A percentile compares a stretch with the other conserved stretches of the same genome.
These are phyloP conservation scores for Datnioides undecimradiatus DNA, from an alignment of 2,113 vertebrate species.

Conservation along the genomic window DNA sequence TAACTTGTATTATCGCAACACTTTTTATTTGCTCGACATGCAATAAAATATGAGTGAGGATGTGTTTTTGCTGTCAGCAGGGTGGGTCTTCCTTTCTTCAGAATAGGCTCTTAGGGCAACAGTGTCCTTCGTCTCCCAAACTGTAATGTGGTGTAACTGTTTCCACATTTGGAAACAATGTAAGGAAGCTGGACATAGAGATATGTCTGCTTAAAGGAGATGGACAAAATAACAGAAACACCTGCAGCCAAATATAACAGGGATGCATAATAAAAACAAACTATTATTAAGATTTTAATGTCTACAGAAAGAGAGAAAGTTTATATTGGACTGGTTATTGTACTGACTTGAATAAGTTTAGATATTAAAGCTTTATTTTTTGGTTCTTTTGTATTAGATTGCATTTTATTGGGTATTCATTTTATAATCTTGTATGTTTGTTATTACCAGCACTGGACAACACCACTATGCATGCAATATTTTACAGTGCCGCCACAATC, in stretches of 20 bases:
- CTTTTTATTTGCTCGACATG: not conserved
- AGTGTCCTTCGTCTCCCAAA: slow-evolving; percentile 21
- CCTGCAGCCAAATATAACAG: not conserved
- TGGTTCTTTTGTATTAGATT: not conserved
- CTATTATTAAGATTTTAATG: not conserved
- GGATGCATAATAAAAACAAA: not conserved
- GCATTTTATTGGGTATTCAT: not conserved
- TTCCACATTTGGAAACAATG: slow-evolving; percentile 4
- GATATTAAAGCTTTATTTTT: not conserved
- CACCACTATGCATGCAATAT: too few species aligned
- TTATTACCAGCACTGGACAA: not conserved
- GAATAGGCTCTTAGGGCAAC: not conserved
- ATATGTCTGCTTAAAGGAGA: not conserved
- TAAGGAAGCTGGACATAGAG: not conserved
- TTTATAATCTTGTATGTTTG: not conserved
- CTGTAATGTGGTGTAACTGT: not conserved
- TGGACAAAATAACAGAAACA: not conserved
- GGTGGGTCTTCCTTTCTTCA: too few species aligned
- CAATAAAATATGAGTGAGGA: not conserved
- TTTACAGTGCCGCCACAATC: too few species aligned
- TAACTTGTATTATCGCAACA: too few species aligned
- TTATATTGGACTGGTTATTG: too few species aligned
- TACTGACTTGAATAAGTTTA: too few species aligned
- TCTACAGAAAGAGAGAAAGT: not conserved
- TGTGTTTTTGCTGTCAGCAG: too few species aligned